Conservation (phyloP, 1,140 invertebrate species). For the Lasioglossum baleicum region DNA sequence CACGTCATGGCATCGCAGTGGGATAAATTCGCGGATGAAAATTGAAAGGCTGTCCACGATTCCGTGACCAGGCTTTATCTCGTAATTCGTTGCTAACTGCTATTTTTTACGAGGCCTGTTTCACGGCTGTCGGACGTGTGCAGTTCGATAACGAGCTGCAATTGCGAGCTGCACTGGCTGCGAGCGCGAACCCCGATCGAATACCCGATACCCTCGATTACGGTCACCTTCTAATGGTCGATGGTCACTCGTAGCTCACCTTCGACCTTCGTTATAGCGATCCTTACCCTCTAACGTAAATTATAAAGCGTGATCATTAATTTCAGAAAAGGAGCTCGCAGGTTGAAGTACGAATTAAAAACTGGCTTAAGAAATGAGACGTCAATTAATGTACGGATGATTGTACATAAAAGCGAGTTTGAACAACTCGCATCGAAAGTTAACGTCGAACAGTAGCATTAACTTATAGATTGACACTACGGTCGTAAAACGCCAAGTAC, state of each 20-base stretch:
- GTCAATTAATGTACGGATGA: too few relatives aligned
- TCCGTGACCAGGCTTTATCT: constrained; percentile 52
- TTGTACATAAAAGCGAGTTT: too few relatives aligned
- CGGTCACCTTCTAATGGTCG: background rate
- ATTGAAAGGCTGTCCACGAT: constrained; percentile 39
- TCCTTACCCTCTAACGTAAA: constrained; percentile 1
- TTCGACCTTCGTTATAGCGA: constrained; percentile 3
- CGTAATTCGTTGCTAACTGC: constrained; percentile 48
- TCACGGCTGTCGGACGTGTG: constrained; percentile 21
- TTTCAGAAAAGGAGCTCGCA: background rate
- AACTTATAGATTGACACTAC: too few relatives aligned
- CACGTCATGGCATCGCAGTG: too few relatives aligned
- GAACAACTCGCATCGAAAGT: too few relatives aligned
- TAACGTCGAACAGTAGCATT: too few relatives aligned
- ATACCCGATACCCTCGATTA: constrained; percentile 27
- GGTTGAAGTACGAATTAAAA: too few relatives aligned
- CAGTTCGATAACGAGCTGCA: constrained; percentile 25
- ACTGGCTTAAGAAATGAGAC: too few relatives aligned
- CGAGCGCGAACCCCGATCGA: constrained; percentile 6
- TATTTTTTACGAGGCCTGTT: constrained; percentile 38
- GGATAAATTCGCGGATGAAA: constrained; percentile 1
- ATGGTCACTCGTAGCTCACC: constrained; percentile 1
- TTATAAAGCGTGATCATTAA: background rate
- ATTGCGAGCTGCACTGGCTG: constrained; percentile 27
- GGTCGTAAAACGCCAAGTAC: too few relatives aligned